Evolutionary conservation across 2,797 vertebrate genomes (phyloP), one percentile per base, ranked within the genome.

Genomic region (Tiaroga cobitis): DNA sequence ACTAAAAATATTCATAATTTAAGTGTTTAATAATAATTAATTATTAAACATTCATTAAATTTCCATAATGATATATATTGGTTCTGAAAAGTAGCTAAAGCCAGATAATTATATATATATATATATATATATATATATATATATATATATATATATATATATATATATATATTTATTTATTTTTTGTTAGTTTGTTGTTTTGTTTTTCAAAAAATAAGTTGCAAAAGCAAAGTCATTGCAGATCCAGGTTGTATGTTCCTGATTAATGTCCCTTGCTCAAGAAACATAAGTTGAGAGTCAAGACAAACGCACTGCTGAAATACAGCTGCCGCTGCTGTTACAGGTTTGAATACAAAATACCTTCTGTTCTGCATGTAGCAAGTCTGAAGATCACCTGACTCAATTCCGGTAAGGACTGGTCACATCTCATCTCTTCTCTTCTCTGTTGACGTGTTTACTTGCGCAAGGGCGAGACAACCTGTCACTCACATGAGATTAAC

Each of bases 261-360:
- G 49, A 37, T 24, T 76, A 76, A 24, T 75, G 19, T 13, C 5
- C 21, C 49, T 54, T 54, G 29, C 73, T 54, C 10, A 75, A 75
- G 32, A 75, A 13, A 75, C 73, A 34, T 54, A 34, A 75, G 49
- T 73, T 74, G 19, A 54, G 37, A 37, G 21, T 76, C 73, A 54
- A 76, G 49, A 56, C 32, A 56, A 24, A 75, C 34, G 8, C 73
- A 56, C 73, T 15, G 29, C 72, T 54, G 72, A 16, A 32, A 32
- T 18, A 65, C 61, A 59, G 56, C 21, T 56, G 21, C 19, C 54
- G 19, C 67, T 37, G 67, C 19, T 13, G 39, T 43, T 26, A 43
- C 39, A 32, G 32, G 51, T 39, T 59, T 77, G 32, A 39, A 39
- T 56, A 37, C 34, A 56, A 56, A 56, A n/a, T 56, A 56, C 37